Percentiles rank a stretch among this genome's conserved stretches.
These are phyloP conservation scores for Sarcophaga variegata DNA, from an alignment of 2,888 invertebrate species.

Conservation along the genomic window DNA sequence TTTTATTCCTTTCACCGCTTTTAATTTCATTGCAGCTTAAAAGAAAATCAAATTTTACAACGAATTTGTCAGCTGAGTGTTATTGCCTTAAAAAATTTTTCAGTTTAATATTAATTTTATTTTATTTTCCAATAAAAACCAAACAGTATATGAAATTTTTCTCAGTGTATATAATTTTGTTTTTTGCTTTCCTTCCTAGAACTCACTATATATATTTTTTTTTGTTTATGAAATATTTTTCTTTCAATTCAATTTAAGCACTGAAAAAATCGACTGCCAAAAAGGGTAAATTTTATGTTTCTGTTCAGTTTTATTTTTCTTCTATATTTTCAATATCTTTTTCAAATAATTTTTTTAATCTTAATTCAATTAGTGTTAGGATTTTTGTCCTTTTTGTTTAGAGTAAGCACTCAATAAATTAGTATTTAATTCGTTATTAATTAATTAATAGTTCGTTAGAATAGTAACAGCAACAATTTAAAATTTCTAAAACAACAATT, in stretches of 20 bases:
- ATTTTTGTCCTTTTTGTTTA: too few relatives aligned
- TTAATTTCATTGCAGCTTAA: constrained; percentile 58
- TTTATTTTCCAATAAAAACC: constrained; percentile 11
- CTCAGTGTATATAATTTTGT: constrained; percentile 67
- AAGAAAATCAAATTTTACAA: neutral
- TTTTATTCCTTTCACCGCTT: constrained; percentile 3
- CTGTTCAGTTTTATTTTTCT: constrained; percentile 11
- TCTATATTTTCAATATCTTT: constrained; percentile 4
- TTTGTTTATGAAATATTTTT: constrained; percentile 49
- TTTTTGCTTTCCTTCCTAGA: constrained; percentile 23
- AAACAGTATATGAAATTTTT: constrained; percentile 22
- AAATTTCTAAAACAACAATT: too few relatives aligned
- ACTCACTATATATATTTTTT: constrained; percentile 44
- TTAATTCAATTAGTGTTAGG: too few relatives aligned
- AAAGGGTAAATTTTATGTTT: constrained; percentile 72
- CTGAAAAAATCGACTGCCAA: constrained; percentile 69
- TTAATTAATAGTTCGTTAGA: too few relatives aligned
- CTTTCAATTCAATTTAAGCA: constrained; percentile 62
- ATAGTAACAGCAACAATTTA: too few relatives aligned
- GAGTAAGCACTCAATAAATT: too few relatives aligned
- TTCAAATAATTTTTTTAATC: neutral
- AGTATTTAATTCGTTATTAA: too few relatives aligned
- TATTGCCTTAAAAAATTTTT: constrained; percentile 24
- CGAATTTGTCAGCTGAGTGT: constrained; percentile 37
- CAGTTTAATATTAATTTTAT: constrained; percentile 22